These are phyloP conservation scores for Hyppa rectilinea DNA, from an alignment of 2,888 invertebrate species.

Conservation along the genomic window DNA sequence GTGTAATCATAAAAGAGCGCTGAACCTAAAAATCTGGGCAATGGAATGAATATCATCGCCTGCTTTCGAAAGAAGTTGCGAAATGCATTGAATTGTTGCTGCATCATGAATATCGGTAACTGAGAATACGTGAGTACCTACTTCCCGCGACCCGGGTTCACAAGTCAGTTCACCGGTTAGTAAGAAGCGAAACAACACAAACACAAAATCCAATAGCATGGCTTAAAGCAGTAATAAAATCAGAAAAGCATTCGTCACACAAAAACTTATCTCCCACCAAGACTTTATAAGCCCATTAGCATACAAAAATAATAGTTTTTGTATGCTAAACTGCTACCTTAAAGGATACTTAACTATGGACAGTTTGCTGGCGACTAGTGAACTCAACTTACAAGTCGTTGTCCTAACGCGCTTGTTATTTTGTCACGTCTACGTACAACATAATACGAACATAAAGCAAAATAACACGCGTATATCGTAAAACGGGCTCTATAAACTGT, in stretches of 20 bases:
- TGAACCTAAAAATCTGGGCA: not conserved
- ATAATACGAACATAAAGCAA: slow-evolving; percentile 80
- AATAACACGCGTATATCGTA: slow-evolving; percentile 83
- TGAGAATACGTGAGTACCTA: slow-evolving; percentile 9
- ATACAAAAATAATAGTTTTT: slow-evolving; percentile 42
- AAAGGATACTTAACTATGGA: slow-evolving; percentile 47
- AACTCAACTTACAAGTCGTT: slow-evolving; percentile 58
- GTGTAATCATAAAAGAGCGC: not conserved
- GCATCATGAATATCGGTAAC: not conserved
- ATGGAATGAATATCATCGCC: not conserved
- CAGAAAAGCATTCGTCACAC: not conserved
- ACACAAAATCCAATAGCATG: not conserved
- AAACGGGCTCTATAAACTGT: slow-evolving; percentile 76
- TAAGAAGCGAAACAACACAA: not conserved
- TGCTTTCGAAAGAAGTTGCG: not conserved
- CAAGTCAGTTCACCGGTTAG: slow-evolving; percentile 3
- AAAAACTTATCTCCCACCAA: not conserved
- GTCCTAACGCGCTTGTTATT: slow-evolving; percentile 56
- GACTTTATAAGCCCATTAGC: slow-evolving; percentile 20
- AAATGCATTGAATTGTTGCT: not conserved
- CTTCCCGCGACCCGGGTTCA: not conserved
- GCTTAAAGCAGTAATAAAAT: not conserved
- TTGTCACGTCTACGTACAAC: slow-evolving; percentile 55
- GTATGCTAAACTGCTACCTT: slow-evolving; percentile 36
- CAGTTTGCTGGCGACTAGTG: slow-evolving; percentile 32